Conservation (phyloP, 2,113 vertebrate species). For the Pelecanoides urinatrix region DNA sequence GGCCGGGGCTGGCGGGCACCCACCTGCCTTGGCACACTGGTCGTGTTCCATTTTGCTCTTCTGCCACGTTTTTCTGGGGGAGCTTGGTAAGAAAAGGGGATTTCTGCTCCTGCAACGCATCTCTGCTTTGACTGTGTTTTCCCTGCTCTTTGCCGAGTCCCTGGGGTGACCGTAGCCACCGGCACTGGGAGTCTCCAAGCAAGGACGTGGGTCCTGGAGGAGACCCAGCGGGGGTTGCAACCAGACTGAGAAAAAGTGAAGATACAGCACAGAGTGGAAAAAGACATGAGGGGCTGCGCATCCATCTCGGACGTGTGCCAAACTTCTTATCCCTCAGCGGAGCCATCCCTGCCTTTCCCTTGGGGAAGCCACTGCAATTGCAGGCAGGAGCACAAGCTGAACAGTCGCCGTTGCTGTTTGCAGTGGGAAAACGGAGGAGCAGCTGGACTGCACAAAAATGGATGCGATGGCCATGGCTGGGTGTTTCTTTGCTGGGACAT, state of each 20-base stretch:
- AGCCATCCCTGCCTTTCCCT: background rate
- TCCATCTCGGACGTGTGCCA: background rate
- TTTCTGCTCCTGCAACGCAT: background rate
- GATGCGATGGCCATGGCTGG: background rate
- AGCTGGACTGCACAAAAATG: background rate
- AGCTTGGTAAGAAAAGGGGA: background rate
- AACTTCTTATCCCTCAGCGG: background rate
- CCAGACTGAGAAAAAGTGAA: background rate
- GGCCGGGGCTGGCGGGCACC: background rate
- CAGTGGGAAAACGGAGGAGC: background rate
- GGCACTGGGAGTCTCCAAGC: background rate
- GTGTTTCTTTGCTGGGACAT: background rate
- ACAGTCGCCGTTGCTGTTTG: background rate
- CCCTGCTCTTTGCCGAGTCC: background rate
- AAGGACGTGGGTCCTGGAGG: background rate
- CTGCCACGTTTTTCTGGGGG: fast-evolving
- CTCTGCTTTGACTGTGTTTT: background rate
- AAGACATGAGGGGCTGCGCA: fast-evolving
- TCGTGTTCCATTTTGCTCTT: background rate
- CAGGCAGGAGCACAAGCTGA: background rate
- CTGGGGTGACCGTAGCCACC: background rate
- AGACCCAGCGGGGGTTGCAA: background rate
- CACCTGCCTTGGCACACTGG: fast-evolving
- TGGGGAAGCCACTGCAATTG: background rate
- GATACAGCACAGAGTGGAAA: background rate